Percentiles rank a stretch among this genome's conserved stretches.
Conservation (phyloP, 2,113 vertebrate genomes). For the Syngnathus scovelli region DNA sequence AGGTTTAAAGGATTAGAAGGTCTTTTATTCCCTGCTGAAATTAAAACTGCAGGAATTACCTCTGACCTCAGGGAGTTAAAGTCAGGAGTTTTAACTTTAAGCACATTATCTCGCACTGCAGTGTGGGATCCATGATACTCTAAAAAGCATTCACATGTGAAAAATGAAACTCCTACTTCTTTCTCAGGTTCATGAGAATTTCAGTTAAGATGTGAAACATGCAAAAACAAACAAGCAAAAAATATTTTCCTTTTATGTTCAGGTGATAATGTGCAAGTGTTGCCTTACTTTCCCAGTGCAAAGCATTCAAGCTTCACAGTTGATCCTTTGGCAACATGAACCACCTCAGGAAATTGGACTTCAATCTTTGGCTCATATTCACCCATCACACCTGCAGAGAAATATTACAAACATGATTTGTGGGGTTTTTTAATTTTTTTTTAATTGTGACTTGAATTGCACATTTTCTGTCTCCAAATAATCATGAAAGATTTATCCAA, state of each 20-base stretch:
- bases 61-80: not conserved
- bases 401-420: slow-evolving; percentile 22
- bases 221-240: slow-evolving; percentile 7
- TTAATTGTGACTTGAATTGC: no score
- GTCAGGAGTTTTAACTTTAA: not conserved
- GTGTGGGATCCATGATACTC: not conserved
- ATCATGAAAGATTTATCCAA: not conserved
- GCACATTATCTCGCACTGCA: not conserved
- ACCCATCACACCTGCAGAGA: slow-evolving; percentile 89
- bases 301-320: slow-evolving; percentile 94
- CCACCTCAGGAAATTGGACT: slow-evolving; percentile 91
- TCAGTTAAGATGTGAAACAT: slow-evolving; percentile 12
- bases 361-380: slow-evolving; percentile 99
- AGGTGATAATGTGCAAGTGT: slow-evolving; percentile 4
- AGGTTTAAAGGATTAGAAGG: not conserved
- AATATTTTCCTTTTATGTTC: slow-evolving; percentile 16
- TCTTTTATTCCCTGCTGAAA: not conserved
- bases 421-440: not conserved
- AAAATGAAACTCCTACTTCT: no score
- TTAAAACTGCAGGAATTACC: not conserved
- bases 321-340: slow-evolving; percentile 86
- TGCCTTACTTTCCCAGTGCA: slow-evolving; percentile 94
- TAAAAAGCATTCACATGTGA: not conserved
- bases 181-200: not conserved
- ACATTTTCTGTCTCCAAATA: not conserved